phyloP scores from a whole-genome alignment of 2,888 invertebrate species.

The Agelastica alni region DNA sequence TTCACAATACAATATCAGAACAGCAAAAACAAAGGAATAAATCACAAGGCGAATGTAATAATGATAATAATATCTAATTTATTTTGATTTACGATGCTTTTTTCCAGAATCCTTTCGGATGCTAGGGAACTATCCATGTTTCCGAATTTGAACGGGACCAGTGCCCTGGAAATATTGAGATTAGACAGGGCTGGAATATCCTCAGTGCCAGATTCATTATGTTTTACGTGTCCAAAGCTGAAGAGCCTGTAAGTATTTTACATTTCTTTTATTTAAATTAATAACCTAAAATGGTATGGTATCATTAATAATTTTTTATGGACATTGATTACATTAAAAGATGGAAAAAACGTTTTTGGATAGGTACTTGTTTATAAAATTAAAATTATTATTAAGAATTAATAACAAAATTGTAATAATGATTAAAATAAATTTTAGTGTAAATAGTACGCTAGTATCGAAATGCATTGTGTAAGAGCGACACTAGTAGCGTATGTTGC shows the following conservation, averaged over 20 bases:
- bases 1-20: conserved; percentile 18
- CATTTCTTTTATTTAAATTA: too few relatives aligned
- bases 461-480: too few relatives aligned
- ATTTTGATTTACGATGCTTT: conserved; percentile 33
- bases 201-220: conserved; percentile 74
- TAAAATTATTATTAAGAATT: too few relatives aligned
- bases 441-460: too few relatives aligned
- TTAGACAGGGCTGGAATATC: conserved; percentile 81
- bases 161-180: conserved; percentile 77
- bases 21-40: conserved; percentile 30
- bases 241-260: conserved; percentile 87
- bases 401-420: too few relatives aligned
- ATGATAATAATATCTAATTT: conserved; percentile 36
- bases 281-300: too few relatives aligned
- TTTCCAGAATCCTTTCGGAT: conserved; percentile 80
- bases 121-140: conserved; percentile 77
- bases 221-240: conserved; percentile 76
- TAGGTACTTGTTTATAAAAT: too few relatives aligned
- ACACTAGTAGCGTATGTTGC: too few relatives aligned
- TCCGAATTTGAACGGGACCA: conserved; percentile 82
- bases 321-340: too few relatives aligned
- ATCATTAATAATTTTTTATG: too few relatives aligned
- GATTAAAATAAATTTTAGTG: too few relatives aligned
- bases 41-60: conserved; percentile 31
- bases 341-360: too few relatives aligned